Percentiles rank a stretch among this genome's conserved stretches.
Conservation (phyloP, 2,888 invertebrate species). For the Conchocele bisecta region DNA sequence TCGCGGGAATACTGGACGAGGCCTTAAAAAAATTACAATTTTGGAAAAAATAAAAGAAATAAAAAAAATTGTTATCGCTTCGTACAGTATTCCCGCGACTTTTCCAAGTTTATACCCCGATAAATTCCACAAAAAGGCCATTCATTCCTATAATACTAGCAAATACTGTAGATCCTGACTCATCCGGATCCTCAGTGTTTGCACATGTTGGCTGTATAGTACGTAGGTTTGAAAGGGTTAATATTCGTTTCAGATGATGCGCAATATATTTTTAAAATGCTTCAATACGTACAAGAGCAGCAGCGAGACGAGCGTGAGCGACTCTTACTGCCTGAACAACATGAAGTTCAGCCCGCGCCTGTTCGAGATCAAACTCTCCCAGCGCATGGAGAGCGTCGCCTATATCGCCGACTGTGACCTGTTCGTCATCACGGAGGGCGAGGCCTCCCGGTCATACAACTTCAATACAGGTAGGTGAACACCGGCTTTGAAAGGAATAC, state of each 20-base stretch:
- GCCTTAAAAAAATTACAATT: too few species aligned
- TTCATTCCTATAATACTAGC: too few species aligned
- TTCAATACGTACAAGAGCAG: slow-evolving; percentile 78
- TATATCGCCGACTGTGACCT: slow-evolving; percentile 78
- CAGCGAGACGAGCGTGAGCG: slow-evolving; percentile 71
- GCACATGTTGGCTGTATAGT: neutral
- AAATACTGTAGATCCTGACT: too few species aligned
- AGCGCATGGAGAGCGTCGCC: slow-evolving; percentile 75
- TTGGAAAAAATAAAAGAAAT: too few species aligned
- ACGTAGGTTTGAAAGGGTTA: neutral
- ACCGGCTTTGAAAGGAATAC: too few species aligned
- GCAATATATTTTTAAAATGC: slow-evolving; percentile 80
- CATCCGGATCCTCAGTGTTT: too few species aligned
- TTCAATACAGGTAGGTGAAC: slow-evolving; percentile 76
- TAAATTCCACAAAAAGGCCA: too few species aligned
- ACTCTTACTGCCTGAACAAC: slow-evolving; percentile 73
- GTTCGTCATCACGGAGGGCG: slow-evolving; percentile 79
- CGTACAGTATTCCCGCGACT: too few species aligned
- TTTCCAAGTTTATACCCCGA: too few species aligned
- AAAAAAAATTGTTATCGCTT: too few species aligned
- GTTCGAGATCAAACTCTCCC: slow-evolving; percentile 78
- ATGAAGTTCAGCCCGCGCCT: slow-evolving; percentile 80
- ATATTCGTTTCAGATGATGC: slow-evolving; percentile 76
- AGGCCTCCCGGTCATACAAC: slow-evolving; percentile 77
- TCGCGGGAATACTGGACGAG: too few species aligned